These are phyloP conservation scores for Sebastes hubbsi DNA, from an alignment of 2,797 vertebrate genomes.

Conservation along the genomic window DNA sequence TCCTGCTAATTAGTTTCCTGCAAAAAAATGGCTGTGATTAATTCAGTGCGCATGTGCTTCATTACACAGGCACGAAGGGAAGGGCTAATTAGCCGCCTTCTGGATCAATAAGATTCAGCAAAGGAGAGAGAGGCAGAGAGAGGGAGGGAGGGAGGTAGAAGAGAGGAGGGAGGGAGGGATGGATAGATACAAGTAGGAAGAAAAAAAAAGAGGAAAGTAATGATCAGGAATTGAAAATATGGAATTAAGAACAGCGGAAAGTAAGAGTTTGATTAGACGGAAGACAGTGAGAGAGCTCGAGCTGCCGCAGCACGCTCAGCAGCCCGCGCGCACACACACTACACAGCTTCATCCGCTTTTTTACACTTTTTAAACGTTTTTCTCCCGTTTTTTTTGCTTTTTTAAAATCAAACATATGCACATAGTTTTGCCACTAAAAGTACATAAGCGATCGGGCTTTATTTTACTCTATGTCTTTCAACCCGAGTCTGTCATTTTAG, in stretches of 20 bases:
- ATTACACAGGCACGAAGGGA: slow-evolving; percentile 99
- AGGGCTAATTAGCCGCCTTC: slow-evolving; percentile 99
- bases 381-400: background rate
- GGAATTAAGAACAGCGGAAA: slow-evolving; percentile 85
- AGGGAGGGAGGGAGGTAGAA: slow-evolving; percentile 81
- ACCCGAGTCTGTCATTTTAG: background rate
- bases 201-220: slow-evolving; percentile 85
- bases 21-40: slow-evolving; percentile 99
- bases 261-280: slow-evolving; percentile 85
- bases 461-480: slow-evolving; percentile 40
- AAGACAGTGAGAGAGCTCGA: slow-evolving; percentile 72
- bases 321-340: slow-evolving; percentile 36
- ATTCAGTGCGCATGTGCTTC: slow-evolving; percentile 99
- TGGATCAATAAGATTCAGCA: slow-evolving; percentile 99
- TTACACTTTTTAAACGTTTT: slow-evolving; percentile 41
- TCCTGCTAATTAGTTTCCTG: slow-evolving; percentile 99
- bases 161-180: slow-evolving; percentile 80
- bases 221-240: slow-evolving; percentile 90
- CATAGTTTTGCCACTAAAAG: background rate
- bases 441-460: slow-evolving; percentile 9
- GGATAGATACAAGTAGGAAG: slow-evolving; percentile 85
- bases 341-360: slow-evolving; percentile 49
- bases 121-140: slow-evolving; percentile 88
- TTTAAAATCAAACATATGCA: slow-evolving; percentile 23
- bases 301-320: slow-evolving; percentile 42